A percentile compares a stretch with the other conserved stretches of the same genome.
These are phyloP conservation scores for Grapholita molesta DNA, from an alignment of 1,140 invertebrate genomes.

Conservation along the genomic window DNA sequence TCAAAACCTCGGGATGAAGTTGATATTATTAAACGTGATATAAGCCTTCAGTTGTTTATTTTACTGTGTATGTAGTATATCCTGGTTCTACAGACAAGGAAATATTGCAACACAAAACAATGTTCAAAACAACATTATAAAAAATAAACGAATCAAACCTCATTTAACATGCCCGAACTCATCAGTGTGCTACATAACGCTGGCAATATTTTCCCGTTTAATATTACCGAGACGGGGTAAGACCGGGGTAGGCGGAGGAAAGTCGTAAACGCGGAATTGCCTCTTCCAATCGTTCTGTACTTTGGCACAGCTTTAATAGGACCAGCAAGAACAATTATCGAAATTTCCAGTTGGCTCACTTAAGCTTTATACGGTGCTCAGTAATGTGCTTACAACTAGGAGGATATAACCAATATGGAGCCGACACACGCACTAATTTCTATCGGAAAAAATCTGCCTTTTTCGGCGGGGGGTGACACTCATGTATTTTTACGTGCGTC, in stretches of 20 bases:
- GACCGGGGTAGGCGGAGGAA: not conserved
- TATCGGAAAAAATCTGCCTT: no score
- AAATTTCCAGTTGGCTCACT: no score
- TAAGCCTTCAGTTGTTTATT: no score
- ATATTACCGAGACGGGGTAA: not conserved
- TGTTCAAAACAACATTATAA: not conserved
- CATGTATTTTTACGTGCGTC: no score
- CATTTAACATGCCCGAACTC: not conserved
- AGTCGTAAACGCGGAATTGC: not conserved
- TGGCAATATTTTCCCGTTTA: not conserved
- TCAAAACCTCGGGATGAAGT: no score
- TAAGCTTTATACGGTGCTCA: no score
- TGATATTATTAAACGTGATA: no score
- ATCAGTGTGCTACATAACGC: not conserved
- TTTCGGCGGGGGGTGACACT: no score
- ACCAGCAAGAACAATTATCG: not conserved
- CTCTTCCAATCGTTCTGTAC: not conserved
- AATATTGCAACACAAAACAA: not conserved
- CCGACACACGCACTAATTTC: no score
- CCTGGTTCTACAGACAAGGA: not conserved
- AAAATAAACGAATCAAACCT: not conserved
- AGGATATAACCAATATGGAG: no score
- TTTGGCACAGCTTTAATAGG: not conserved
- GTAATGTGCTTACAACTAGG: no score
- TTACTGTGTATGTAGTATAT: no score